A percentile compares a stretch with the other conserved stretches of the same genome.
Conservation (phyloP, 1,140 invertebrate species). For the Pseudoatta argentina region DNA sequence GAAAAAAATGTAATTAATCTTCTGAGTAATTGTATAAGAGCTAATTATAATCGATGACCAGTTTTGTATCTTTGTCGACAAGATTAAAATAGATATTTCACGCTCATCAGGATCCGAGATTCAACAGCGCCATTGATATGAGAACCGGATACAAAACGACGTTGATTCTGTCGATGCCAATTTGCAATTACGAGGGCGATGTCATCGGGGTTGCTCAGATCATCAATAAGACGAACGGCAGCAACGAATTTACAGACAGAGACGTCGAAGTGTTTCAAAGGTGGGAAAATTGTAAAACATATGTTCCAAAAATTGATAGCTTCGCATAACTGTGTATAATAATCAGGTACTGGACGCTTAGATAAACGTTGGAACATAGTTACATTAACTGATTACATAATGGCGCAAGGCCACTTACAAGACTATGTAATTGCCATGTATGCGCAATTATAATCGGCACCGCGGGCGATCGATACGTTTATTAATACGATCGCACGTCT, state of each 20-base stretch:
- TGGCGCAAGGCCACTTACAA: conserved; percentile 43
- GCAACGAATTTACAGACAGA: conserved; percentile 94
- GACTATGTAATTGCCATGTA: conserved; percentile 32
- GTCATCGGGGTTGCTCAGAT: conserved; percentile 99
- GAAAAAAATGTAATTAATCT: not conserved
- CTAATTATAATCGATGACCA: conserved; percentile 7
- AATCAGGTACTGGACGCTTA: not conserved
- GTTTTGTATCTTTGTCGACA: not conserved
- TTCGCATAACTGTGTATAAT: not conserved
- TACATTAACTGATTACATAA: conserved; percentile 50
- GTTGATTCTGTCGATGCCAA: conserved; percentile 97
- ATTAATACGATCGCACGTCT: conserved; percentile 54
- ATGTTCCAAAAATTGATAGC: not conserved
- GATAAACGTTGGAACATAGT: not conserved
- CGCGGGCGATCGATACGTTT: conserved; percentile 54
- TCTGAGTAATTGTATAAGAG: conserved; percentile 2
- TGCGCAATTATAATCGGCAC: conserved; percentile 57
- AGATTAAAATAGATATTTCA: conserved; percentile 22
- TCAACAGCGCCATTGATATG: conserved; percentile 96
- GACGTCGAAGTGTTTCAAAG: conserved; percentile 95
- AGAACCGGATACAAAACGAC: conserved; percentile 97
- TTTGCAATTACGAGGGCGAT: conserved; percentile 97
- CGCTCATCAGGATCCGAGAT: conserved; percentile 90
- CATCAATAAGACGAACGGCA: conserved; percentile 97
- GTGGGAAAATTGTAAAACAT: conserved; percentile 80